These are phyloP conservation scores for Metallyticus violacea DNA, from an alignment of 2,888 invertebrate genomes.

Conservation along the genomic window DNA sequence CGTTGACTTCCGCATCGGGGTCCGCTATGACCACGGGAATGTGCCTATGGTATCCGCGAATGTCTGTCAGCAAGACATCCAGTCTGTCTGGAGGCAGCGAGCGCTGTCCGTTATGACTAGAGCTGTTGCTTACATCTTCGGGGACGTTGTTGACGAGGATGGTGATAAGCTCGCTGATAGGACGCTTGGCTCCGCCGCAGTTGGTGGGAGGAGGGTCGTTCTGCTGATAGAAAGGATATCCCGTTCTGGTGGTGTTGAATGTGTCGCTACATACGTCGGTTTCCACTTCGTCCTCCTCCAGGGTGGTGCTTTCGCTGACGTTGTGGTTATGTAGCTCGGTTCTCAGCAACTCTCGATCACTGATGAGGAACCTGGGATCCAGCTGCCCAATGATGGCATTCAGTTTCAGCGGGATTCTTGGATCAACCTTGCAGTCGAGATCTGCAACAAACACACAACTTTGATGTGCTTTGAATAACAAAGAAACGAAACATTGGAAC, in stretches of 20 bases:
- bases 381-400: constrained; percentile 29
- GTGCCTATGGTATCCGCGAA: constrained; percentile 25
- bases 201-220: constrained; percentile 25
- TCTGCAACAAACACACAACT: too few species aligned
- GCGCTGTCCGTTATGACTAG: background rate
- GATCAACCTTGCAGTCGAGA: constrained; percentile 5
- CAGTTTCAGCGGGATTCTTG: constrained; percentile 25
- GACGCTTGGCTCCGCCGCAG: constrained; percentile 15
- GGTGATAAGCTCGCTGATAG: constrained; percentile 30
- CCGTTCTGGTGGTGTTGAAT: constrained; percentile 26
- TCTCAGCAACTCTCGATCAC: constrained; percentile 5
- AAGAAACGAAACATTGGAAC: too few species aligned
- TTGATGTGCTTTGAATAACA: too few species aligned
- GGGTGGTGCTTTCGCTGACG: background rate
- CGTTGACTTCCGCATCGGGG: background rate
- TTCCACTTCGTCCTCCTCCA: background rate
- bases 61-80: constrained; percentile 23
- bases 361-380: constrained; percentile 26
- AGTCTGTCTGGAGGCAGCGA: constrained; percentile 14
- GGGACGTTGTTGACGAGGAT: constrained; percentile 24
- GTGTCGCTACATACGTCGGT: constrained; percentile 26
- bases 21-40: constrained; percentile 26
- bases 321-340: background rate
- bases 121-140: background rate
- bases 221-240: constrained; percentile 33